Evolutionary conservation across 2,888 invertebrate genomes (phyloP), one percentile per base, ranked within the genome.

Genomic region (Aporophyla nigra): DNA sequence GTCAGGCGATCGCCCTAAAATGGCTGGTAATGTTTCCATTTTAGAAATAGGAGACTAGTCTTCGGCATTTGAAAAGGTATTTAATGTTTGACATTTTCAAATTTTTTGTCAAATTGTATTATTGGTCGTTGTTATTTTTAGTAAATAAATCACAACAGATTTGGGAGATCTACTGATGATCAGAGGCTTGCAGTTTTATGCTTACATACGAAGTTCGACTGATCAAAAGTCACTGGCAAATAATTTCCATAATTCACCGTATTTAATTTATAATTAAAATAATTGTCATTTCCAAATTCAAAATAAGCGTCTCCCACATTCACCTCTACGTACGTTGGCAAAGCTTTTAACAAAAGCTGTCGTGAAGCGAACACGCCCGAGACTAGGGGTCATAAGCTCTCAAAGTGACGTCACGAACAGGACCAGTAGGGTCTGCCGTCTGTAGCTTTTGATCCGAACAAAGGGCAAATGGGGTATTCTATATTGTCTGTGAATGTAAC

Each of bases 381-480:
- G 58, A 80, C 86, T 70, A 49, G 80, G 82, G 87, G 88, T 84
- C 83, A 88, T 93, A 93, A 94, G 92, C 93, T 91, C 87, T 91
- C 94, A 94, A 93, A 94, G 94, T 90, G 92, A 91, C 90, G 93
- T 93, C 93, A 93, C 86, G n/a, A 63, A 76, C 93, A 93, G 89
- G 53, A 73, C 86, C 73, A 70, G 69, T 68, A 68, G 78, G 85
- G 86, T 71, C 58, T 69, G 83, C n/a, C 78, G 78, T 66, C 70
- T 68, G 86, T 76, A 84, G 83, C 88, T 82, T 92, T 92, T 92
- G 92, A 92, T 89, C 90, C 76, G 78, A 12, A 84, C 87, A 85
- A 88, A 88, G 82, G 80, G 82, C 67, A 54, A 71, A 74, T 71
- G 72, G 70, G 63, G 69, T 82, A 82, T 54, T 76, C 71, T 74